Percentiles rank a stretch among this genome's conserved stretches.
These are phyloP conservation scores for Cryptocephalus moraei DNA, from an alignment of 2,888 invertebrate species.

Conservation along the genomic window DNA sequence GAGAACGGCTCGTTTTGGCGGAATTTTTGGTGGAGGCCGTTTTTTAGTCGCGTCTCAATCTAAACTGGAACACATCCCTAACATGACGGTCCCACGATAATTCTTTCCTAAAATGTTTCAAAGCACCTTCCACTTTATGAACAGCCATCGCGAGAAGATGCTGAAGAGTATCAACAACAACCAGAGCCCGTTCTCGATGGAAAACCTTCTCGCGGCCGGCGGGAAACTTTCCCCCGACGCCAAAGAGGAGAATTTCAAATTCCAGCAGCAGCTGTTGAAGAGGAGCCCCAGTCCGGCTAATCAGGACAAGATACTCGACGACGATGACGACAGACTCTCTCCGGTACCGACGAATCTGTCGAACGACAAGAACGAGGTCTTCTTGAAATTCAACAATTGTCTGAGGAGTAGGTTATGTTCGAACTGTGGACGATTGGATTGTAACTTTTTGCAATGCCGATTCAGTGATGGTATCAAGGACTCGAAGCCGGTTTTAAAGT, in stretches of 20 bases:
- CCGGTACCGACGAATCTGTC: slow-evolving; percentile 17
- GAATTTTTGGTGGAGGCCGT: no score
- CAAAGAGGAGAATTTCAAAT: slow-evolving; percentile 15
- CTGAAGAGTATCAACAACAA: slow-evolving; percentile 32
- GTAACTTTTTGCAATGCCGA: slow-evolving; percentile 39
- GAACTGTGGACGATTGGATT: slow-evolving; percentile 46
- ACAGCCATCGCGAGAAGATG: slow-evolving; percentile 32
- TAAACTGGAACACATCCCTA: neutral
- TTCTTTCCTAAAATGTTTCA: slow-evolving; percentile 27
- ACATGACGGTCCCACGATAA: neutral
- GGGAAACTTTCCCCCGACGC: slow-evolving; percentile 33
- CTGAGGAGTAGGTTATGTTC: slow-evolving; percentile 40
- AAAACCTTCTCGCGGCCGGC: slow-evolving; percentile 31
- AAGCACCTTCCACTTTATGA: slow-evolving; percentile 30
- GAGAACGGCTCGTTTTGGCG: slow-evolving; percentile 2
- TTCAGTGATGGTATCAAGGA: slow-evolving; percentile 31
- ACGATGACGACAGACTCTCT: slow-evolving; percentile 26
- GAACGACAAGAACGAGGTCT: slow-evolving; percentile 26
- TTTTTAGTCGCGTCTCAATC: neutral
- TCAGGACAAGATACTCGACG: slow-evolving; percentile 21
- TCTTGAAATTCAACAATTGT: slow-evolving; percentile 32
- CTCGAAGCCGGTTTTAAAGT: slow-evolving; percentile 71
- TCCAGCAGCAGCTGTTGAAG: slow-evolving; percentile 12
- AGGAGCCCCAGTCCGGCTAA: slow-evolving; percentile 15
- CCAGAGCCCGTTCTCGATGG: slow-evolving; percentile 36